Base-by-base conservation (phyloP, 2,113 vertebrate species). In the Paramisgurnus dabryanus region DNA sequence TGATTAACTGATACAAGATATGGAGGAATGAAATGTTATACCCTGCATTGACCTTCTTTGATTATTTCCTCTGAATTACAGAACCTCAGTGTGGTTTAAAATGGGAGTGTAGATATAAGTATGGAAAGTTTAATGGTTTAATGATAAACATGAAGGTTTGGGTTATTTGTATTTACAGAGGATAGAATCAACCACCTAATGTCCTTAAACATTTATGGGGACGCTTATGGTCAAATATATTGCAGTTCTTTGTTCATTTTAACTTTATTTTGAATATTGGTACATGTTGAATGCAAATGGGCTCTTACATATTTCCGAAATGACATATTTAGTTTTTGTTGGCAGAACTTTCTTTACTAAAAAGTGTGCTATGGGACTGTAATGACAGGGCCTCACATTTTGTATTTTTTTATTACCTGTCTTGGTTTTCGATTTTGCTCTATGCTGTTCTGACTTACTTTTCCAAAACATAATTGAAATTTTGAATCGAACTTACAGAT, bases 241-340 rank as follows among this genome's bases (percentile, higher is more conserved):
- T 80, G 76, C 53, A 76, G 47, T 80, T 78, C 72, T 60, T 78
- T 57, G n/a, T 63, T 67, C 67, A 77, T 58, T 17, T 78, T 63
- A 18, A 80, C 45, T 66, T 18, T 49, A 55, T 73, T 65, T 45
- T 40, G 49, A 65, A 68, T 67, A 22, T 69, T 69, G 75, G 39
- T 45, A 82, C 41, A 73, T 40, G 40, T 63, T 71, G 11, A 76
- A 71, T 76, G 58, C 67, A 60, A 40, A 58, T 41, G 41, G 55
- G 49, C 70, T 68, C 41, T 63, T 66, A 15, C 55, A 57, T 49
- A 17, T 53, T 63, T 83, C 27, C 63, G 17, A 55, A 72, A 72
- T 72, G 53, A 41, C 69, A 84, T 50, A 49, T 83, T 80, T 58
- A 67, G 63, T 86, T 39, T 78, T 77, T 65, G 43, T 86, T 87